Evolutionary conservation across 2,888 invertebrate species (phyloP).

Genomic region (Tiphia femorata): DNA sequence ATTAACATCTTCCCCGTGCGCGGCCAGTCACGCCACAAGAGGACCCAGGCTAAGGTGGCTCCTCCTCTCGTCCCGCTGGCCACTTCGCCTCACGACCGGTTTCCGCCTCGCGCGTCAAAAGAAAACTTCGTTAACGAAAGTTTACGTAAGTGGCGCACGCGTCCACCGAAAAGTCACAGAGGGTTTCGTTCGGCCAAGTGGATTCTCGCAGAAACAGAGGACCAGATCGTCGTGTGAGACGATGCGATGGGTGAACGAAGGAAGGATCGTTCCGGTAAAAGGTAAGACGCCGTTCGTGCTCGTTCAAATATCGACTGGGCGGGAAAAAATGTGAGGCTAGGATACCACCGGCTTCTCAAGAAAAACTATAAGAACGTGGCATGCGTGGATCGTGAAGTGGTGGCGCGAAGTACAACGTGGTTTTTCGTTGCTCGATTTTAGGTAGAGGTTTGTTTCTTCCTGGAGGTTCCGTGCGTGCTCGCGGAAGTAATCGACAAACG

Average conservation of each 20-base stretch:
- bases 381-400: not conserved
- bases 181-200: not conserved
- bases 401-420: not conserved
- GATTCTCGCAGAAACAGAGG: not conserved
- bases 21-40: constrained; percentile 55
- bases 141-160: no score
- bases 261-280: constrained; percentile 60
- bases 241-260: constrained; percentile 66
- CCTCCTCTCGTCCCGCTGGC: constrained; percentile 19
- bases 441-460: not conserved
- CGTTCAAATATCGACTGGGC: constrained; percentile 7
- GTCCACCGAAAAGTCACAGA: not conserved
- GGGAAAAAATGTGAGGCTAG: no score
- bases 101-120: no score
- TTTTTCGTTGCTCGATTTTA: no score
- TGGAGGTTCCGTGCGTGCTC: no score
- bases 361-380: not conserved
- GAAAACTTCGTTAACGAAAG: no score
- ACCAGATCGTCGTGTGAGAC: constrained; percentile 39
- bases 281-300: constrained; percentile 45
- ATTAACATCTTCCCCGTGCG: constrained; percentile 57
- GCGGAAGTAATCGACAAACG: no score
- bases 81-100: not conserved
- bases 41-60: constrained; percentile 36
- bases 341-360: constrained; percentile 12